phyloP scores from a whole-genome alignment of 1,140 invertebrate genomes.

The Macrosteles quadrilineatus region DNA sequence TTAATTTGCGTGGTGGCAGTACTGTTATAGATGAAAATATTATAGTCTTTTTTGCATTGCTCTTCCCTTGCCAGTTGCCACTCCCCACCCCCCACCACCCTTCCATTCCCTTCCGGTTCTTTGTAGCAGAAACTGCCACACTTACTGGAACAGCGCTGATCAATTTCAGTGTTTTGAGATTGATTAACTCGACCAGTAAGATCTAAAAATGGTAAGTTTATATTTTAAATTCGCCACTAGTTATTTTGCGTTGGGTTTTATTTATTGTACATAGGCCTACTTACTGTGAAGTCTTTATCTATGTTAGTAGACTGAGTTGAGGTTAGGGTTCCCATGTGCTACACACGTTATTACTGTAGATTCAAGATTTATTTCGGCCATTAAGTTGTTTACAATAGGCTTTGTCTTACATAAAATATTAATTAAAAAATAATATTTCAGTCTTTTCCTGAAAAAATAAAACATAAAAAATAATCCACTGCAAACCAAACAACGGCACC shows the following conservation, averaged over 20 bases:
- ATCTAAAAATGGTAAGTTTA: neutral
- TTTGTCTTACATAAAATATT: too few species aligned
- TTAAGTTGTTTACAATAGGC: too few species aligned
- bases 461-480: too few species aligned
- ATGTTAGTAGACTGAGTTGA: neutral
- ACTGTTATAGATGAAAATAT: too few species aligned
- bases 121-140: constrained; percentile 6
- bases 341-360: constrained; percentile 36
- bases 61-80: too few species aligned
- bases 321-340: constrained; percentile 19
- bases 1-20: too few species aligned
- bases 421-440: too few species aligned
- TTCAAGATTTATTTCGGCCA: constrained; percentile 44
- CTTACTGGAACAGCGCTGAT: constrained; percentile 53
- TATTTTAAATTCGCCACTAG: neutral
- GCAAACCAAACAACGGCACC: too few species aligned
- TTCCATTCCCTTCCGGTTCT: constrained; percentile 1
- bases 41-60: too few species aligned
- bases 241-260: neutral
- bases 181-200: constrained; percentile 52
- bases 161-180: constrained; percentile 42
- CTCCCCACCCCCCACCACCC: neutral
- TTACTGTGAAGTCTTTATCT: too few species aligned
- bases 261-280: neutral
- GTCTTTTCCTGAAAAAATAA: too few species aligned